These are phyloP conservation scores for Lagopus leucura DNA, from an alignment of 2,113 vertebrate genomes.

Conservation along the genomic window DNA sequence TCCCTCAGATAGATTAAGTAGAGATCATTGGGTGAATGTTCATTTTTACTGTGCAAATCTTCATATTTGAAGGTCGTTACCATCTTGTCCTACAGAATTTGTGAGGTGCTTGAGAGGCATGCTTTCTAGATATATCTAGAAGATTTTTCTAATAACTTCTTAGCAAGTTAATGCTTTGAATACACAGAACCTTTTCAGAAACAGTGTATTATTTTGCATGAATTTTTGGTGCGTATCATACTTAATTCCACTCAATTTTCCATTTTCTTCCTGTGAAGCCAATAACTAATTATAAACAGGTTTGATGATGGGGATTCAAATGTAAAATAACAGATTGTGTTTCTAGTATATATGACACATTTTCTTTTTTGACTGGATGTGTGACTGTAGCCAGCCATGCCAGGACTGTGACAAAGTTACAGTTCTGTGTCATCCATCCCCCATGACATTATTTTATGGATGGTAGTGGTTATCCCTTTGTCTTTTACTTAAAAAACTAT, in stretches of 20 bases:
- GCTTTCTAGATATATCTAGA: not conserved
- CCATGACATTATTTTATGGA: not conserved
- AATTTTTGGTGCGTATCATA: not conserved
- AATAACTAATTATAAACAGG: not conserved
- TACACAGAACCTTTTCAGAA: not conserved
- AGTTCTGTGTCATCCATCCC: not conserved
- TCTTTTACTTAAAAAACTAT: not conserved
- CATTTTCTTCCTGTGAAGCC: not conserved
- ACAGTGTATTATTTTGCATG: not conserved
- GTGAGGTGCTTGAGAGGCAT: not conserved
- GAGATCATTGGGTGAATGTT: not conserved
- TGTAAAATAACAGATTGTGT: not conserved
- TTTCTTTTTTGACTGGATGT: not conserved
- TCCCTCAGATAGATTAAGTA: not conserved
- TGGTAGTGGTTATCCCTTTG: not conserved
- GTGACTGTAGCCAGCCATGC: not conserved
- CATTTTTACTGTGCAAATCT: not conserved
- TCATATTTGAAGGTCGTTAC: not conserved
- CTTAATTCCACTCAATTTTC: not conserved
- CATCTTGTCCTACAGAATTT: not conserved
- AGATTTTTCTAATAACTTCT: not conserved
- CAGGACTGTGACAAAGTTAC: not conserved
- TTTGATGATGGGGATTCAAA: not conserved
- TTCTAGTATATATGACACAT: not conserved
- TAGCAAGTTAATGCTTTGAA: not conserved